These are phyloP conservation scores for Eufriesea mexicana DNA, from an alignment of 1,140 invertebrate genomes.

Conservation along the genomic window DNA sequence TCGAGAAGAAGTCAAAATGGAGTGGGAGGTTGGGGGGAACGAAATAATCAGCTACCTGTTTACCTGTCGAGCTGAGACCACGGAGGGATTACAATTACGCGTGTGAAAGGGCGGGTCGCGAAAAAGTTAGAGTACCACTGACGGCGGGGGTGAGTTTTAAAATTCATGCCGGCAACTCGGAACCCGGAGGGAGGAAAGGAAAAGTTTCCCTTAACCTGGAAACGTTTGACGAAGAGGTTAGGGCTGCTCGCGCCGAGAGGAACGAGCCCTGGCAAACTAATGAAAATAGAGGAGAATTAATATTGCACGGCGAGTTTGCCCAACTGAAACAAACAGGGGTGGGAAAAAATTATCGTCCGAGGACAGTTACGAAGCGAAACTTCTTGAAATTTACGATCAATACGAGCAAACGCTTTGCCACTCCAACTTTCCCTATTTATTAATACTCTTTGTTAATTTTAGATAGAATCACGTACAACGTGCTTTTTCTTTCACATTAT, in stretches of 20 bases:
- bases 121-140: not conserved
- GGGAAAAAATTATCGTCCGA: not conserved
- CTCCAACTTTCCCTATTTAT: too few relatives aligned
- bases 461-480: too few relatives aligned
- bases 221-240: slow-evolving; percentile 19
- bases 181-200: too few relatives aligned
- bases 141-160: not conserved
- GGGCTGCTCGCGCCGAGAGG: not conserved
- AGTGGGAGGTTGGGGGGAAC: too few relatives aligned
- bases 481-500: too few relatives aligned
- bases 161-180: slow-evolving; percentile 22
- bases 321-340: not conserved
- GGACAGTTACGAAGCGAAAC: not conserved
- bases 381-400: not conserved
- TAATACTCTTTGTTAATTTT: too few relatives aligned
- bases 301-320: not conserved
- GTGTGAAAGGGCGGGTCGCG: slow-evolving; percentile 2
- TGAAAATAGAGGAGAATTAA: slow-evolving; percentile 28
- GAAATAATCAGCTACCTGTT: slow-evolving; percentile 24
- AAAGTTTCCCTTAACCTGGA: slow-evolving; percentile 28
- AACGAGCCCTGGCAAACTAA: not conserved
- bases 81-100: slow-evolving; percentile 11
- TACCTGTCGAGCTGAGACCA: not conserved
- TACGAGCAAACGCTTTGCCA: too few relatives aligned
- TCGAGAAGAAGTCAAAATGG: not conserved